phyloP scores from a whole-genome alignment of 1,140 invertebrate species.

The Halesus radiatus region DNA sequence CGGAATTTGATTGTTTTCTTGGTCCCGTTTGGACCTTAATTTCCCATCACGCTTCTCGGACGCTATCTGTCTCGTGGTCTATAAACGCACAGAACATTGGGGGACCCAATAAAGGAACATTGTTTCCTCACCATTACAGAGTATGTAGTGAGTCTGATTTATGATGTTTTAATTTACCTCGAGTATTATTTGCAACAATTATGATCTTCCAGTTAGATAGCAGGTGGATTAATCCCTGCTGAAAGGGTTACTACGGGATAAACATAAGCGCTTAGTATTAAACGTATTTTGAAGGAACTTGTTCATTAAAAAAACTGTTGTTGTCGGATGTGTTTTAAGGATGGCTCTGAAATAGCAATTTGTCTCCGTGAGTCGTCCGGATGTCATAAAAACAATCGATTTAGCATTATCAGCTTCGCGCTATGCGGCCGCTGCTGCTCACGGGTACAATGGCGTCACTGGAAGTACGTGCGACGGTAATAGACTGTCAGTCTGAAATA shows the following conservation, averaged over 20 bases:
- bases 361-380: background rate
- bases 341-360: no score
- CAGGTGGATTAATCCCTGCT: no score
- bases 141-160: slow-evolving; percentile 2
- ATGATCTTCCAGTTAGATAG: background rate
- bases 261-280: no score
- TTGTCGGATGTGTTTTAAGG: no score
- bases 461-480: slow-evolving; percentile 48
- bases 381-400: slow-evolving; percentile 18
- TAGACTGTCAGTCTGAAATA: slow-evolving; percentile 58
- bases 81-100: slow-evolving; percentile 35
- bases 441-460: slow-evolving; percentile 13
- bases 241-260: no score
- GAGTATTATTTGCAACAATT: background rate
- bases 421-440: background rate
- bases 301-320: no score
- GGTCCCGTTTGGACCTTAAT: background rate
- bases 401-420: background rate
- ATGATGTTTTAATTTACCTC: slow-evolving; percentile 21
- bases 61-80: slow-evolving; percentile 53
- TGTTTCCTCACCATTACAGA: background rate
- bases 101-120: slow-evolving; percentile 24
- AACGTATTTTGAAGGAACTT: no score
- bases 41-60: slow-evolving; percentile 40
- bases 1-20: slow-evolving; percentile 1